A percentile compares a stretch with the other conserved stretches of the same genome.
Evolutionary conservation across 1,140 invertebrate species (phyloP).

Genomic region (Drosophila tristis): DNA sequence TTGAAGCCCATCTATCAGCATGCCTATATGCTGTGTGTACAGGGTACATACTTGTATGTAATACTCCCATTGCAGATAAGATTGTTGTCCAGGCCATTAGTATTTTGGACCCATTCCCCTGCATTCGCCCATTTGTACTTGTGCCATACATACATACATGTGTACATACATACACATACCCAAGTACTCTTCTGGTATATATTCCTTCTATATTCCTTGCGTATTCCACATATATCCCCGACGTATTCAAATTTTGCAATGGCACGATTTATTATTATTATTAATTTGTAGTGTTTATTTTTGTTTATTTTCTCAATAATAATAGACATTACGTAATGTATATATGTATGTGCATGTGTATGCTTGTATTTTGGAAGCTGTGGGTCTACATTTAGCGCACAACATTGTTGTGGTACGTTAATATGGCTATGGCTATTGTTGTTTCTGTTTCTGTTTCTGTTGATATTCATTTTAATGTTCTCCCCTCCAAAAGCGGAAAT

Average conservation of each 20-base stretch:
- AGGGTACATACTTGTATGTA: no score
- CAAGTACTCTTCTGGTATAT: no score
- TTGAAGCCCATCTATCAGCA: constrained; percentile 8
- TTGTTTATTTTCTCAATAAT: constrained; percentile 26
- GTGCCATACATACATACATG: background rate
- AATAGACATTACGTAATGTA: constrained; percentile 66
- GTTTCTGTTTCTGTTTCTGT: no score
- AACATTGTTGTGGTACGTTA: constrained; percentile 27
- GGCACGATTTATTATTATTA: constrained; percentile 46
- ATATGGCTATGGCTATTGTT: background rate
- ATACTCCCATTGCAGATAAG: constrained; percentile 6
- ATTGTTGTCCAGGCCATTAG: constrained; percentile 18
- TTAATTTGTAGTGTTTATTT: constrained; percentile 3
- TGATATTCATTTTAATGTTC: constrained; percentile 33
- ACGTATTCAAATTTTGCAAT: no score
- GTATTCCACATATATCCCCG: no score
- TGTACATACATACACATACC: no score
- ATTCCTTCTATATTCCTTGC: no score
- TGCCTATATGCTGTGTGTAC: background rate
- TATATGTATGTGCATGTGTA: no score
- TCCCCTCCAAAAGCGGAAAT: constrained; percentile 48
- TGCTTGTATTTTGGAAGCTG: constrained; percentile 40
- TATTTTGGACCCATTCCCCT: background rate
- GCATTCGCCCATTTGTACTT: background rate
- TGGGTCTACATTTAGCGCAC: background rate